These are phyloP conservation scores for Hemistola chrysoprasaria DNA, from an alignment of 2,888 invertebrate species.

Conservation along the genomic window DNA sequence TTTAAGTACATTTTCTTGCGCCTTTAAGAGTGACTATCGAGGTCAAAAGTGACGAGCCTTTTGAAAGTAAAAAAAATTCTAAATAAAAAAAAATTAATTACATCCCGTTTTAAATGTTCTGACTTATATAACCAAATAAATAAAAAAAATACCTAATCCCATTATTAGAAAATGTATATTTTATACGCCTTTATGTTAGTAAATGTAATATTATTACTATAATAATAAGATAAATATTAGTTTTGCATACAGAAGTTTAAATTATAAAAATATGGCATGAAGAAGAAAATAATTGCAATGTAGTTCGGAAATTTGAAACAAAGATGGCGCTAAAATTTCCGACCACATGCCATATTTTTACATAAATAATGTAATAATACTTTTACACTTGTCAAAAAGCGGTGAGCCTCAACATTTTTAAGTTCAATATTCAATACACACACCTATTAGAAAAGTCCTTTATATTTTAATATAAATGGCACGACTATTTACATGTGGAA, in stretches of 20 bases:
- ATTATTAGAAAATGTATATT: conserved; percentile 49
- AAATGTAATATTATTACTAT: conserved; percentile 29
- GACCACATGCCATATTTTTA: conserved; percentile 12
- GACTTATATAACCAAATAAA: conserved; percentile 49
- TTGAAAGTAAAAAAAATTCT: too few relatives aligned
- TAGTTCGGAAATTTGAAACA: conserved; percentile 5
- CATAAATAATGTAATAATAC: conserved; percentile 23
- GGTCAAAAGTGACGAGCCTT: not conserved
- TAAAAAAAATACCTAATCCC: conserved; percentile 59
- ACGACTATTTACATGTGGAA: conserved; percentile 78
- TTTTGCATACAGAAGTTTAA: not conserved
- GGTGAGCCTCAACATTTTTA: conserved; percentile 51
- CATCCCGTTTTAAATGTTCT: conserved; percentile 4
- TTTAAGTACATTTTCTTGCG: conserved; percentile 4
- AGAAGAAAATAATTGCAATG: not conserved
- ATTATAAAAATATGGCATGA: conserved; percentile 5
- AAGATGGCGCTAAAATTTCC: conserved; percentile 18
- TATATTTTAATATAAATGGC: conserved; percentile 58
- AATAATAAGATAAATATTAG: conserved; percentile 3
- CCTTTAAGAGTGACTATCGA: not conserved
- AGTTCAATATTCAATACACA: conserved; percentile 54
- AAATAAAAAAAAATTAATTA: too few relatives aligned
- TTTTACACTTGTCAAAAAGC: conserved; percentile 18
- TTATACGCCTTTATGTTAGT: conserved; percentile 5
- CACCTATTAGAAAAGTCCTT: conserved; percentile 53